Conservation (phyloP, 2,888 invertebrate genomes). For the Alitta virens region DNA sequence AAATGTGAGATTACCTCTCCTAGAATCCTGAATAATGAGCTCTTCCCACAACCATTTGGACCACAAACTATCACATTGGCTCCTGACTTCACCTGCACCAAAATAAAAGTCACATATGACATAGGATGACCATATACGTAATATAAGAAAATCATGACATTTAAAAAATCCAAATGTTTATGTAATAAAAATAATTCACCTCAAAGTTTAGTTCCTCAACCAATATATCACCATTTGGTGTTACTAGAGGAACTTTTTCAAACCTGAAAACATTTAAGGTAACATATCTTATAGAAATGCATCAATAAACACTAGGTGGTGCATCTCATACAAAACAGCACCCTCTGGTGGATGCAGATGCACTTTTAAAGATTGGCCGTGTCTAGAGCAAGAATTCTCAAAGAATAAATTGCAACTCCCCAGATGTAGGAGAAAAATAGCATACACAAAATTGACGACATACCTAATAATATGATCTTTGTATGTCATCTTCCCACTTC, state of each 20-base stretch:
- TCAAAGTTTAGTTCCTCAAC: constrained; percentile 85
- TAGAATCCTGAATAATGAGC: constrained; percentile 90
- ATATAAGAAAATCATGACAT: no score
- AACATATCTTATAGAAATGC: no score
- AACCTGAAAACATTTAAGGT: constrained; percentile 65
- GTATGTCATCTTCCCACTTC: constrained; percentile 47
- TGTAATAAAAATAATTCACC: constrained; percentile 57
- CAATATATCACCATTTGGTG: constrained; percentile 95
- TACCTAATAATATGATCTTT: constrained; percentile 65
- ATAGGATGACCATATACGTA: no score
- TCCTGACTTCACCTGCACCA: constrained; percentile 74
- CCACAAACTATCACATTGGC: constrained; percentile 98
- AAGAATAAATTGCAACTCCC: neutral
- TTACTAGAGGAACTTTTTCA: constrained; percentile 89
- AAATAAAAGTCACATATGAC: neutral
- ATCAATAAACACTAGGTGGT: no score
- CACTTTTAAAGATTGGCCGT: neutral
- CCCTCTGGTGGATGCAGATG: neutral
- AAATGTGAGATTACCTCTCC: constrained; percentile 68
- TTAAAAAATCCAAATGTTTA: no score
- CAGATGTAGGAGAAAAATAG: no score
- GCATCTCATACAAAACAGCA: neutral
- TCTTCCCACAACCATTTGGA: constrained; percentile 98
- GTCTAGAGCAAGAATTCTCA: neutral
- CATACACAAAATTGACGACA: neutral